These are phyloP conservation scores for Chironomus tepperi DNA, from an alignment of 1,140 invertebrate species.

Conservation along the genomic window DNA sequence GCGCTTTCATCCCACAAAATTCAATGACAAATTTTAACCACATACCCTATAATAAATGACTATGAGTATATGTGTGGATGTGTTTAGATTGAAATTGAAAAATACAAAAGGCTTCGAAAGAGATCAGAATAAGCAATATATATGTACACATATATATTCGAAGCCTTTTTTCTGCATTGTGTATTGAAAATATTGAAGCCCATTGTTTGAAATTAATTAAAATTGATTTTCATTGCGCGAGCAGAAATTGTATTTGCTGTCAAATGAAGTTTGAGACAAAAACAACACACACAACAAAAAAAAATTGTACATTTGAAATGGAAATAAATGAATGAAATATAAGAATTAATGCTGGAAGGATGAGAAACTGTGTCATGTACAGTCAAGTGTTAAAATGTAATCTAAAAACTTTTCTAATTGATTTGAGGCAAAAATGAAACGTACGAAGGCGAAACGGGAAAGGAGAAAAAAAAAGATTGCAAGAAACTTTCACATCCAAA, in stretches of 20 bases:
- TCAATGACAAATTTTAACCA: too few relatives aligned
- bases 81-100: background rate
- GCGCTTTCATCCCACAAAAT: too few relatives aligned
- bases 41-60: too few relatives aligned
- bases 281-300: background rate
- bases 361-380: background rate
- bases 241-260: background rate
- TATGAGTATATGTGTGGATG: background rate
- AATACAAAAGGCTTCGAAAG: background rate
- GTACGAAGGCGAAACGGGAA: background rate
- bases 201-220: slow-evolving; percentile 23
- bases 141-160: background rate
- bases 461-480: background rate
- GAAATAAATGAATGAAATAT: background rate
- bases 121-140: background rate
- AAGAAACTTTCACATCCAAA: background rate
- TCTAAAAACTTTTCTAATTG: slow-evolving; percentile 9
- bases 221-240: slow-evolving; percentile 17
- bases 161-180: background rate
- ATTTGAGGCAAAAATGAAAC: background rate
- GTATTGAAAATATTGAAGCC: background rate
- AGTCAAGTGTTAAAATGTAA: slow-evolving; percentile 3
- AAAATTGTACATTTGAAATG: background rate
- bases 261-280: too few relatives aligned
- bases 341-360: background rate